Evolutionary conservation across 1,140 invertebrate genomes (phyloP).

Genomic region (Phortica variegata): DNA sequence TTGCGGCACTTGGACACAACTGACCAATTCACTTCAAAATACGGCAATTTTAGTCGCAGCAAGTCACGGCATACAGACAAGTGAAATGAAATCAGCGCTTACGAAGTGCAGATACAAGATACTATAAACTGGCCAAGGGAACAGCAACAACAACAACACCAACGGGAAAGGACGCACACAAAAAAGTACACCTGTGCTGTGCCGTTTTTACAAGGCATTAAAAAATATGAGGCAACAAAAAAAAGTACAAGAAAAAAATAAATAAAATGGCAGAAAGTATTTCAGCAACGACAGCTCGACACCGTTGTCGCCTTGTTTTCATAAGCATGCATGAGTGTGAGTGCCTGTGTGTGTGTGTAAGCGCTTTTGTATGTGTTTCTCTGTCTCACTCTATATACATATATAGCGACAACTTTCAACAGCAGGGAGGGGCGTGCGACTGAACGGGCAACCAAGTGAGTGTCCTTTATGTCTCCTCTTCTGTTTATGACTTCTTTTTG

Average conservation of each 20-base stretch:
- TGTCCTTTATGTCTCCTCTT: conserved; percentile 46
- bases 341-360: conserved; percentile 12
- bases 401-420: conserved; percentile 3
- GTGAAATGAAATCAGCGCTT: too few relatives aligned
- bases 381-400: conserved; percentile 27
- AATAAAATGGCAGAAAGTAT: conserved; percentile 21
- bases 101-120: too few relatives aligned
- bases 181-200: conserved; percentile 48
- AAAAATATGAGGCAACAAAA: conserved; percentile 27
- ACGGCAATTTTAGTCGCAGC: too few relatives aligned
- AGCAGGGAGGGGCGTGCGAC: too few relatives aligned
- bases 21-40: too few relatives aligned
- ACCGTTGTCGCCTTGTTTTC: neutral
- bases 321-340: conserved; percentile 15
- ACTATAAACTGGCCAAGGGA: too few relatives aligned
- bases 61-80: too few relatives aligned
- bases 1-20: too few relatives aligned
- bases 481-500: conserved; percentile 14
- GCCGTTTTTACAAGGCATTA: conserved; percentile 28
- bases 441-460: conserved; percentile 43
- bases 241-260: conserved; percentile 23
- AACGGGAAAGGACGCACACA: conserved; percentile 44
- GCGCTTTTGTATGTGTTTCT: conserved; percentile 21
- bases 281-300: conserved; percentile 29
- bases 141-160: conserved; percentile 14